These are phyloP conservation scores for Silvanus unidentatus DNA, from an alignment of 2,888 invertebrate genomes.

Conservation along the genomic window DNA sequence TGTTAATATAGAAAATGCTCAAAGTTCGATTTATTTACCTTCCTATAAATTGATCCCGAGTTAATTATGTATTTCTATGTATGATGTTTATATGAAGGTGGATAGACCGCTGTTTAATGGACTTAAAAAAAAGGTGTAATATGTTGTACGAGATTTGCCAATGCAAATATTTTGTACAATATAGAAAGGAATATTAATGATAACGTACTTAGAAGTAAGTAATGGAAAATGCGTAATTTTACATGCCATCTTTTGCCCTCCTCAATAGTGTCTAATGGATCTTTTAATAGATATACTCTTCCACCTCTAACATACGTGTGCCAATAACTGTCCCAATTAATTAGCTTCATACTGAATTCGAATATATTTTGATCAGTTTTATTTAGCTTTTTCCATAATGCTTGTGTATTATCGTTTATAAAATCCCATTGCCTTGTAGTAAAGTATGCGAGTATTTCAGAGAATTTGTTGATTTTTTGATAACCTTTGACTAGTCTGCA, in stretches of 20 bases:
- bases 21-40: too few relatives aligned
- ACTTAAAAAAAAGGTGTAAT: too few relatives aligned
- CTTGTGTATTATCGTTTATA: slow-evolving; percentile 53
- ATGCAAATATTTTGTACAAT: neutral
- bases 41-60: too few relatives aligned
- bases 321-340: slow-evolving; percentile 62
- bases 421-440: slow-evolving; percentile 73
- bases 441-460: slow-evolving; percentile 54
- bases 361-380: slow-evolving; percentile 52
- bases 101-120: too few relatives aligned
- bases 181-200: slow-evolving; percentile 11
- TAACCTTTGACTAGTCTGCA: slow-evolving; percentile 24
- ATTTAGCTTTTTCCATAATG: slow-evolving; percentile 55
- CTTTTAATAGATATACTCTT: slow-evolving; percentile 72
- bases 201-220: slow-evolving; percentile 17
- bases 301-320: slow-evolving; percentile 30
- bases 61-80: too few relatives aligned
- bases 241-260: slow-evolving; percentile 55
- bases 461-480: slow-evolving; percentile 23
- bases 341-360: slow-evolving; percentile 63
- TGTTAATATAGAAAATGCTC: too few relatives aligned
- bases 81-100: too few relatives aligned
- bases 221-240: slow-evolving; percentile 26
- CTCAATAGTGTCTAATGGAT: slow-evolving; percentile 68
- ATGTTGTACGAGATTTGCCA: too few relatives aligned